Base-by-base conservation (phyloP, 2,888 invertebrate species). In the Drosophila quasianomalipes region DNA sequence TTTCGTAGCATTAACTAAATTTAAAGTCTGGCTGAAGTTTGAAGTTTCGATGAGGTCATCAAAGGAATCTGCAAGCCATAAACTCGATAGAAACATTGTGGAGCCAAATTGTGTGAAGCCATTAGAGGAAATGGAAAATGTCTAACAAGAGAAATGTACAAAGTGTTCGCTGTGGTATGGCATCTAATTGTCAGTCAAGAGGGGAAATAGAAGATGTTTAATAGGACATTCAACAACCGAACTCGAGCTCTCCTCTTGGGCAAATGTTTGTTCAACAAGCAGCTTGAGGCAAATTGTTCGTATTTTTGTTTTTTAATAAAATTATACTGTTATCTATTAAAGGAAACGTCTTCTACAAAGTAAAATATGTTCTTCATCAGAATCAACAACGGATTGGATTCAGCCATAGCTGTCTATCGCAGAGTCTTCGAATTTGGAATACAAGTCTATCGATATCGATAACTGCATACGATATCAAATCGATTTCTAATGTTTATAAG, bases 41-140 rank as follows among this genome's bases (percentile, higher is more conserved):
- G 9, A 22, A 47, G 28, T 28, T n/a, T 47, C 37, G 28, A 70
- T 64, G 59, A 55, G 28, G 12, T 54, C 63, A 71, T 71, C 71
- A 63, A 58, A 54, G 19, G 12, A 62, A 58, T 58, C 16, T 22
- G 0, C 14, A 33, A 51, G n/a, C 31, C 31, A 57, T 7, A 35
- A 44, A n/a, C 3, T 53, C 6, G 7, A 6, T 62, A 10, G 35
- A 16, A 53, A 19, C 19, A 14, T 3, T 41, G 3, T 26, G 26
- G 16, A 22, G 22, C n/a, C 7, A 19, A 33, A 52, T 31, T 49
- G 22, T 39, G 19, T 14, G 28, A 19, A 51, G 35, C 4, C 14
- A 47, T 26, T 16, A 9, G 9, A 2, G 47, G 16, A 47, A 47
- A 47, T 26, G 1, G 26, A 47, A 47, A 47, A 47, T 47, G 26